Evolutionary conservation across 2,113 vertebrate species (phyloP).

Genomic region (Psettodes erumei): DNA sequence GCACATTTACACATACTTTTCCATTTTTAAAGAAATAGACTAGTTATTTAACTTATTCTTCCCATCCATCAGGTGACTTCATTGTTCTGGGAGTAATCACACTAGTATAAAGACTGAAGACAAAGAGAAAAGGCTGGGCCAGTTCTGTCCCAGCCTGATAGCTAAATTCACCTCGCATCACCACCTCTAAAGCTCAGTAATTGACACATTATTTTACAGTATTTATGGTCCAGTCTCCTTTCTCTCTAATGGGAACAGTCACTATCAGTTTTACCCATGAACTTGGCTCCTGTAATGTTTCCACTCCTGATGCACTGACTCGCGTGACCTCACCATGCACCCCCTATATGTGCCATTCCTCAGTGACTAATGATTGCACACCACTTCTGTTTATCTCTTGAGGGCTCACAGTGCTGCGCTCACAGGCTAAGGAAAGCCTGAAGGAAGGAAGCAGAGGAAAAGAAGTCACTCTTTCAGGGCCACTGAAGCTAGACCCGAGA

Average conservation of each 20-base stretch:
- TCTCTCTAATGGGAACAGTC: neutral
- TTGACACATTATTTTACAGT: no score
- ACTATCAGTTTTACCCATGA: neutral
- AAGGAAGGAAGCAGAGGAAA: conserved; percentile 77
- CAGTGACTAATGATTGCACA: conserved; percentile 44
- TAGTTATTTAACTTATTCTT: neutral
- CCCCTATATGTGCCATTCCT: conserved; percentile 18
- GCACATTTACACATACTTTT: neutral
- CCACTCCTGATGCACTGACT: conserved; percentile 3
- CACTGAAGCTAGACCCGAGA: conserved; percentile 64
- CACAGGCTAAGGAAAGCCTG: conserved; percentile 51
- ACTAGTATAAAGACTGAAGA: no score
- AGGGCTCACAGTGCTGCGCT: conserved; percentile 36
- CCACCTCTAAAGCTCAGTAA: no score
- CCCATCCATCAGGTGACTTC: neutral
- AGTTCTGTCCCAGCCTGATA: no score
- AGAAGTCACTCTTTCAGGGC: conserved; percentile 82
- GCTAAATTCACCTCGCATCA: no score
- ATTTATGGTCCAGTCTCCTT: neutral
- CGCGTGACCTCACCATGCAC: conserved; percentile 8
- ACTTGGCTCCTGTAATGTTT: conserved; percentile 6
- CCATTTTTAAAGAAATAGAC: neutral
- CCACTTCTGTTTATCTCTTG: conserved; percentile 60
- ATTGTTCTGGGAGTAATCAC: neutral
- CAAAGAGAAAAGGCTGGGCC: no score